A percentile compares a stretch with the other conserved stretches of the same genome.
These are phyloP conservation scores for Drosophila kuntzei DNA, from an alignment of 2,888 invertebrate genomes.

Conservation along the genomic window DNA sequence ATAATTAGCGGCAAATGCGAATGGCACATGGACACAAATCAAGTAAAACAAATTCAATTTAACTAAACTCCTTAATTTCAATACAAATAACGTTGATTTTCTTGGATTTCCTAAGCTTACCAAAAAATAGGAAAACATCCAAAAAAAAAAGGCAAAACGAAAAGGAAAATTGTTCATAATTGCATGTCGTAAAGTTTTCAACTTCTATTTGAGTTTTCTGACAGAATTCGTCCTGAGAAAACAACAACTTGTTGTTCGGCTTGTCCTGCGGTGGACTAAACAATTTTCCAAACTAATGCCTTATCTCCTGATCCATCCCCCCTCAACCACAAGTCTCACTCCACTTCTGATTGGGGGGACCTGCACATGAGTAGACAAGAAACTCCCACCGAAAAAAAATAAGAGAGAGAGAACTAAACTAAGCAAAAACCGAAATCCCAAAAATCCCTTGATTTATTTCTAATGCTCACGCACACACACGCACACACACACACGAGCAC, in stretches of 20 bases:
- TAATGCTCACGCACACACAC: constrained; percentile 59
- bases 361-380: constrained; percentile 41
- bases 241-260: constrained; percentile 72
- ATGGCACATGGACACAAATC: constrained; percentile 21
- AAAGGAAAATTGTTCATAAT: constrained; percentile 58
- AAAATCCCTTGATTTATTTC: constrained; percentile 81
- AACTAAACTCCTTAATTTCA: constrained; percentile 43
- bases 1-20: constrained; percentile 61
- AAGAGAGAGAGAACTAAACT: constrained; percentile 43
- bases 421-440: constrained; percentile 71
- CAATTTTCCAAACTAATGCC: constrained; percentile 78
- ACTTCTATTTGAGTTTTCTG: constrained; percentile 67
- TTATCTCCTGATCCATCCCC: constrained; percentile 9
- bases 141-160: constrained; percentile 3
- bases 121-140: neutral
- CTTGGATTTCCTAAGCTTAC: constrained; percentile 6
- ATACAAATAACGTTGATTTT: constrained; percentile 46
- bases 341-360: neutral
- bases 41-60: constrained; percentile 51
- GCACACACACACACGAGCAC: constrained; percentile 9
- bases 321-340: constrained; percentile 1
- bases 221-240: constrained; percentile 41
- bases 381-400: constrained; percentile 19
- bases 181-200: constrained; percentile 63
- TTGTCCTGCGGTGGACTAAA: constrained; percentile 71